Evolutionary conservation across 2,797 vertebrate species (phyloP), one percentile per base, ranked within the genome.

Genomic region (Pogonophryne albipinna): DNA sequence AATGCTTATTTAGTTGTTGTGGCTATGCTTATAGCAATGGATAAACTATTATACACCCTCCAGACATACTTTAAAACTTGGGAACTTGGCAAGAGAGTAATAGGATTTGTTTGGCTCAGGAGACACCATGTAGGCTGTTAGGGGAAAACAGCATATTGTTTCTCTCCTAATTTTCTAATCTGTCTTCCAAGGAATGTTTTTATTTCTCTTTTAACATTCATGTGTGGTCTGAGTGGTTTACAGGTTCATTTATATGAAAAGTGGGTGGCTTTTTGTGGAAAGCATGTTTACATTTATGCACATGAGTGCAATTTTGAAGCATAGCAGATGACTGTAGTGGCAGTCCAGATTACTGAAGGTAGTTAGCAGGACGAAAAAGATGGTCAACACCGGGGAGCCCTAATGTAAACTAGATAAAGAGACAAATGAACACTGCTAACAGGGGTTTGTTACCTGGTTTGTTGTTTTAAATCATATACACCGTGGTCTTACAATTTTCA

Each of bases 341-440:
- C 70, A 41, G 45, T 31, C 49, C n/a, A 56, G 49, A 64, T 45
- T 49, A 8, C 60, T 51, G 31, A 59, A 58, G 16, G 51, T 20
- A 65, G 73, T 72, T 82, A 57, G 69, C n/a, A 84, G 47, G 20
- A 72, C 61, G 65, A 79, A 73, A 84, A 79, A 71, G n/a, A 80
- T 70, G 50, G 80, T 83, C 68, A 70, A 76, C 74, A 63, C 42
- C 59, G 50, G 38, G 55, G 52, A 69, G 44, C 44, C 60, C 2
- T 38, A 66, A 63, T 84, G 70, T 88, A 85, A 88, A 90, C 59
- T 1, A 71, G 31, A 77, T 13, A 17, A 5, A 62, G 59, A 68
- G 57, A 61, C 13, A 16, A 47, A 69, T 73, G 62, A 83, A n/a
- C n/a, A 60, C 55, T 9, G 34, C 34, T 38, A 38, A 6, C 34